A percentile compares a stretch with the other conserved stretches of the same genome.
Conservation (phyloP, 1,140 invertebrate genomes). For the Piezodorus guildinii region DNA sequence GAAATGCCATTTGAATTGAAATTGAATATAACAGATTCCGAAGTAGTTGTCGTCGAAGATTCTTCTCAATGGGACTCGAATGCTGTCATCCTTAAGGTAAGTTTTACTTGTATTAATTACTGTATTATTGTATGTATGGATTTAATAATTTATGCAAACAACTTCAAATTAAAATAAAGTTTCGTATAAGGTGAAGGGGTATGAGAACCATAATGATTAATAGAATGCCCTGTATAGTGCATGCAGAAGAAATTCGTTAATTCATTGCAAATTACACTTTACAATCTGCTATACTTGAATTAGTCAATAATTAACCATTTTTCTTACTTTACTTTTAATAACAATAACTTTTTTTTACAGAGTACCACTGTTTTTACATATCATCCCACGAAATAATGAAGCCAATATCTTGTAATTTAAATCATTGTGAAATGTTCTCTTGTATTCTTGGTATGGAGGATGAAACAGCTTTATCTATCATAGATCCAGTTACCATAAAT, state of each 20-base stretch:
- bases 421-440: constrained; percentile 86
- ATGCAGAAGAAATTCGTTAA: no score
- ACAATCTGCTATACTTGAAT: no score
- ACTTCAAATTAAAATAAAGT: no score
- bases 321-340: neutral
- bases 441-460: constrained; percentile 84
- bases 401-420: constrained; percentile 74
- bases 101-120: neutral
- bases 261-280: no score
- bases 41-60: constrained; percentile 88
- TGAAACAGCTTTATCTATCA: constrained; percentile 89
- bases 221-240: no score
- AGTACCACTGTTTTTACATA: constrained; percentile 79
- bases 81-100: constrained; percentile 82
- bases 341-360: constrained; percentile 34
- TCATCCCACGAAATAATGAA: constrained; percentile 56
- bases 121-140: no score
- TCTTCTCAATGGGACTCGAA: constrained; percentile 76
- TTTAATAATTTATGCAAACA: no score
- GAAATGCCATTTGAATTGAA: constrained; percentile 66
- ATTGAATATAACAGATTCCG: constrained; percentile 89
- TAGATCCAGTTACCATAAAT: constrained; percentile 80
- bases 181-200: no score
- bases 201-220: no score
- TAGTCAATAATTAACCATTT: no score